These are phyloP conservation scores for Neocrepidodera transversa DNA, from an alignment of 2,888 invertebrate genomes.

Conservation along the genomic window DNA sequence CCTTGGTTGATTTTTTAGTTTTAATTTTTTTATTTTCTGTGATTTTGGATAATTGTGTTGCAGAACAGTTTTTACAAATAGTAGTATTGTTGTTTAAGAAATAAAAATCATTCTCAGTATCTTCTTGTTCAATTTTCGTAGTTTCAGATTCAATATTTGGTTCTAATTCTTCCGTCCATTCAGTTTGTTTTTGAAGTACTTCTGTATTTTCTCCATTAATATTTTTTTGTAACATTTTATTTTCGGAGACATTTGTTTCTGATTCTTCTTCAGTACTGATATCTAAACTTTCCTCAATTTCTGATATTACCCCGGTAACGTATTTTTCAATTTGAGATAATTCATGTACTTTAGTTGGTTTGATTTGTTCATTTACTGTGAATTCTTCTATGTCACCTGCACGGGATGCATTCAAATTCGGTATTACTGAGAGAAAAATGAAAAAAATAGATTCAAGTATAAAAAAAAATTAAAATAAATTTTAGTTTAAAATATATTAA, in stretches of 20 bases:
- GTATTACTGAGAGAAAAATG: too few relatives aligned
- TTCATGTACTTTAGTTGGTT: background rate
- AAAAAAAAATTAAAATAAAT: background rate
- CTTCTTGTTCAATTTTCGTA: background rate
- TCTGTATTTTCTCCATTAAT: background rate
- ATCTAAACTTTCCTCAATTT: background rate
- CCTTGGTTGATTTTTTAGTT: too few relatives aligned
- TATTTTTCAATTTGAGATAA: background rate
- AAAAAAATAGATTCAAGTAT: background rate
- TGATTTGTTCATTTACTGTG: background rate
- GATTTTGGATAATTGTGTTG: too few relatives aligned
- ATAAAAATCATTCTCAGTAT: background rate
- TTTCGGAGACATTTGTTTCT: background rate
- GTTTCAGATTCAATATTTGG: background rate
- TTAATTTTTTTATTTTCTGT: too few relatives aligned
- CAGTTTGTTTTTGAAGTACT: background rate
- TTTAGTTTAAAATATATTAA: background rate
- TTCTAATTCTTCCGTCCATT: background rate
- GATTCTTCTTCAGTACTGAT: background rate
- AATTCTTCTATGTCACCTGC: background rate
- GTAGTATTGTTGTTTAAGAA: background rate
- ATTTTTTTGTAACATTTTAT: background rate
- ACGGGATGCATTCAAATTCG: background rate
- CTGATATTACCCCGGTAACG: conserved; percentile 1
- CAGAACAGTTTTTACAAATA: background rate